Evolutionary conservation across 1,140 invertebrate genomes (phyloP), one percentile per base, ranked within the genome.

Genomic region (Procambarus virginalis): DNA sequence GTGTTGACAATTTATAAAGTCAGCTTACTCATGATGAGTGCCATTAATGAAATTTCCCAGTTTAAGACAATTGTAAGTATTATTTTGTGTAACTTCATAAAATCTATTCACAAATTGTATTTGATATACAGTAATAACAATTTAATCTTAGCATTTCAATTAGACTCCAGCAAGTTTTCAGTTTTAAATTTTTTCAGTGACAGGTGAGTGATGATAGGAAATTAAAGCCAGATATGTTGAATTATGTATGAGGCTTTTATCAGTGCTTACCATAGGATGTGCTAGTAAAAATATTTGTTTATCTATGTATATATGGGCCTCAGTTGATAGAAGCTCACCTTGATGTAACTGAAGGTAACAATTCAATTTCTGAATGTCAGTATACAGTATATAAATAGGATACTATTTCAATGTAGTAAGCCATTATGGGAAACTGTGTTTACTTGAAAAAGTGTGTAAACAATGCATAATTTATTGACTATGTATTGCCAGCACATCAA

Each of bases 361-460:
- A 34, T 9, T 73, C 4, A 22, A 73, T 34, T 73, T 73, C 5
- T 73, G 68, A 20, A 73, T 73, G 68, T 73, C 20, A 34, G 34
- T 9, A 73, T 73, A n/a, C 20, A 34, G 34, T 9, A 73, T 73
- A n/a, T 73, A 73, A 73, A 73, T 73, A 73, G 68, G 68, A 73
- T 73, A 34, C 34, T 34, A 34, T 73, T 4, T 9, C 6, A 73
- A 10, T 73, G 22, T 73, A 73, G 68, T 34, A 73, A 20, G 68
- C 68, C 68, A 73, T 73, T 5, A 73, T 73, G 68, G 68, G 68
- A 73, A 20, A 34, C 68, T 73, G 68, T 73, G 68, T 73, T 73
- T 34, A 34, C 68, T 73, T 73, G 5, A 6, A 34, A 73, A 34
- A 73, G 6, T 73, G 17, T 73, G 22, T 34, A 73, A 73, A 34